phyloP scores from a whole-genome alignment of 2,797 vertebrate species.

The Onychomys leucogaster region DNA sequence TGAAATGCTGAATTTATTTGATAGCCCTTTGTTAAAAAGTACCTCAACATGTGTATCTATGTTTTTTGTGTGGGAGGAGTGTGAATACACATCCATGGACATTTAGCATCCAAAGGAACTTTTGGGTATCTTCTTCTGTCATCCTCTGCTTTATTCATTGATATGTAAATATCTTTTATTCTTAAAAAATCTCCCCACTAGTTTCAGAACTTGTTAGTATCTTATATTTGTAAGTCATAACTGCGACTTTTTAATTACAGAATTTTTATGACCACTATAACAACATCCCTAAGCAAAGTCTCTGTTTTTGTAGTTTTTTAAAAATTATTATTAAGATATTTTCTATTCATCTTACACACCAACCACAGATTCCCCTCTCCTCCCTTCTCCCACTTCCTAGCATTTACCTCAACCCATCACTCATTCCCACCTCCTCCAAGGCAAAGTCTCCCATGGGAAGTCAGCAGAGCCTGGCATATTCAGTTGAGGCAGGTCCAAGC shows the following conservation, averaged over 20 bases:
- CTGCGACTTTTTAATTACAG: conserved; percentile 43
- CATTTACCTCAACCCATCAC: too few relatives aligned
- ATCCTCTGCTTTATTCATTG: background rate
- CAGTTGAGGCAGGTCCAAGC: too few relatives aligned
- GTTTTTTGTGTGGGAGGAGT: background rate
- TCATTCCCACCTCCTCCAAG: too few relatives aligned
- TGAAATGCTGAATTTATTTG: background rate
- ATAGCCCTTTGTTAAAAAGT: background rate
- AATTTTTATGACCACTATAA: conserved; percentile 74
- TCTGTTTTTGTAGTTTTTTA: conserved; percentile 10
- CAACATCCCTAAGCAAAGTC: conserved; percentile 73
- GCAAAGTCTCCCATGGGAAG: too few relatives aligned
- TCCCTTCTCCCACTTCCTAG: too few relatives aligned
- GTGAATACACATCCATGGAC: background rate
- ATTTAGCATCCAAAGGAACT: background rate
- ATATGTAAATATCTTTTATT: conserved; percentile 26
- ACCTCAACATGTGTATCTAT: background rate
- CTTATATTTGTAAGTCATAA: background rate
- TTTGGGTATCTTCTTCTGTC: background rate
- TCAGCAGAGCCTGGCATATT: too few relatives aligned
- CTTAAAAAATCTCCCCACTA: background rate
- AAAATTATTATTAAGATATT: too few relatives aligned
- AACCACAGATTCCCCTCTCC: too few relatives aligned
- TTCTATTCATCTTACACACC: too few relatives aligned
- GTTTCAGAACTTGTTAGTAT: background rate